These are phyloP conservation scores for Lagopus muta DNA, from an alignment of 2,113 vertebrate genomes.

Conservation along the genomic window DNA sequence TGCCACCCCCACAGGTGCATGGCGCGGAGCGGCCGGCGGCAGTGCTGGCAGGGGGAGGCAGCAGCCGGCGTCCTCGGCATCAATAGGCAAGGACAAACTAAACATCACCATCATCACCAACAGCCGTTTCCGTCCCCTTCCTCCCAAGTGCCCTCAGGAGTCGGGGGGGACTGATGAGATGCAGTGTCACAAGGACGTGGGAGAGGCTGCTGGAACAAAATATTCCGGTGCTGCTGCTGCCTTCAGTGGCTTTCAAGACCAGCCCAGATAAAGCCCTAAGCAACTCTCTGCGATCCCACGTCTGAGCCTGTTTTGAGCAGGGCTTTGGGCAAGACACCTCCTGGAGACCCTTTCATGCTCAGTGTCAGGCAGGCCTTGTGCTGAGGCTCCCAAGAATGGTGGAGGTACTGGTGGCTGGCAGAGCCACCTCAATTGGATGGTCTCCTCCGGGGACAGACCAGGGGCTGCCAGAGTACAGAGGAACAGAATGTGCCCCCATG, in stretches of 20 bases:
- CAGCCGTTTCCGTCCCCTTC: not conserved
- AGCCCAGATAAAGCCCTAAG: not conserved
- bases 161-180: not conserved
- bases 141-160: not conserved
- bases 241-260: not conserved
- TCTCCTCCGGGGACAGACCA: not conserved
- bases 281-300: not conserved
- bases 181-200: not conserved
- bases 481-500: not conserved
- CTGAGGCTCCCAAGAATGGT: not conserved
- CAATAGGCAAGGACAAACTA: not conserved
- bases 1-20: constrained; percentile 61
- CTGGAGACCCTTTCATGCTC: not conserved
- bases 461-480: not conserved
- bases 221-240: not conserved
- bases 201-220: not conserved
- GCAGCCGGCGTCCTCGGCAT: not conserved
- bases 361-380: not conserved
- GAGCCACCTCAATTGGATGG: not conserved
- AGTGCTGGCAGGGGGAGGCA: not conserved
- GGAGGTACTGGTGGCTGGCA: not conserved
- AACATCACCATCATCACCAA: not conserved
- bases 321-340: not conserved
- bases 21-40: not conserved
- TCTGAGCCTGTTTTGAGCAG: not conserved